Evolutionary conservation across 2,888 invertebrate genomes (phyloP).

Genomic region (Heterodera filipjevi): DNA sequence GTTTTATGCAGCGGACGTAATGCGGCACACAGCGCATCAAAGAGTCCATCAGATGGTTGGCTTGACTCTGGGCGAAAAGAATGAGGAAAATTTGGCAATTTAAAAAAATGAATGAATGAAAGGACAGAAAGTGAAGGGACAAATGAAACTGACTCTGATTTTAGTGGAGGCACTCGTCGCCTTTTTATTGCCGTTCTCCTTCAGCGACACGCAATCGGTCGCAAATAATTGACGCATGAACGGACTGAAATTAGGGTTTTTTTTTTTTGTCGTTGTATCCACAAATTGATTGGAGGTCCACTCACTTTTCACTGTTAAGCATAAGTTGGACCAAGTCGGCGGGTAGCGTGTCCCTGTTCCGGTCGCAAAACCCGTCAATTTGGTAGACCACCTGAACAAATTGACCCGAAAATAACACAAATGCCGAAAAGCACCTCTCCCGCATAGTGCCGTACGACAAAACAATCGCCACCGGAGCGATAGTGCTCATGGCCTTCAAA

Average conservation of each 20-base stretch:
- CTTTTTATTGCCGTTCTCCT: slow-evolving; percentile 68
- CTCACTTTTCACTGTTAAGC: slow-evolving; percentile 73
- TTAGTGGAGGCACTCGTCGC: slow-evolving; percentile 75
- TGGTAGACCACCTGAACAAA: slow-evolving; percentile 70
- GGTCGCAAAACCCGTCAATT: slow-evolving; percentile 74
- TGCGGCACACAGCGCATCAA: slow-evolving; percentile 75
- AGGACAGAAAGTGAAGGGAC: slow-evolving; percentile 1
- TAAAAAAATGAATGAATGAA: slow-evolving; percentile 11
- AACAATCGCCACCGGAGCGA: slow-evolving; percentile 70
- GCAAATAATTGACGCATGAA: slow-evolving; percentile 72
- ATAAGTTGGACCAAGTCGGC: slow-evolving; percentile 74
- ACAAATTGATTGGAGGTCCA: too few species aligned
- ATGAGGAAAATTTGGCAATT: not conserved
- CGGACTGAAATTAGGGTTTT: slow-evolving; percentile 66
- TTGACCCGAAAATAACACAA: not conserved
- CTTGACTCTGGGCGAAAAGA: slow-evolving; percentile 69
- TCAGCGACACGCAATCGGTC: slow-evolving; percentile 68
- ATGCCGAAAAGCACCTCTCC: slow-evolving; percentile 70
- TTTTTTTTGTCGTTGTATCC: not conserved
- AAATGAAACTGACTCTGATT: slow-evolving; percentile 71
- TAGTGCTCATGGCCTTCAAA: slow-evolving; percentile 72
- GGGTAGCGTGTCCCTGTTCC: slow-evolving; percentile 75
- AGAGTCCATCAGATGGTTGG: slow-evolving; percentile 73
- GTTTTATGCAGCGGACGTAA: slow-evolving; percentile 76
- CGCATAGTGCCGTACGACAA: slow-evolving; percentile 75